These are phyloP conservation scores for Notodonta ziczac DNA, from an alignment of 2,888 invertebrate species.

Conservation along the genomic window DNA sequence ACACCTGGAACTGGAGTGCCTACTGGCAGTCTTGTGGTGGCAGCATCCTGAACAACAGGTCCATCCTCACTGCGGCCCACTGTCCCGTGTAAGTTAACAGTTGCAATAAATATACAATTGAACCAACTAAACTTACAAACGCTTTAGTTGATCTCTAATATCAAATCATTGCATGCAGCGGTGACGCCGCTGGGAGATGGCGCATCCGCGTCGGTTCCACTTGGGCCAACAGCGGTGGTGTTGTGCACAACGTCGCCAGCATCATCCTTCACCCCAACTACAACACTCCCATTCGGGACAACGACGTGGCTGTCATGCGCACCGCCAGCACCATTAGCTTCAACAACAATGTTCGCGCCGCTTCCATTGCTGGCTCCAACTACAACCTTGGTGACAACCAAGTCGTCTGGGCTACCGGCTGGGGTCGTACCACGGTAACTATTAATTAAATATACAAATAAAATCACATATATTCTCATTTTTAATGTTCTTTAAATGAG, in stretches of 20 bases:
- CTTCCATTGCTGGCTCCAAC: constrained; percentile 40
- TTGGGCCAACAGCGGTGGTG: constrained; percentile 49
- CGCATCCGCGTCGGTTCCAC: constrained; percentile 48
- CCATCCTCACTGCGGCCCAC: constrained; percentile 55
- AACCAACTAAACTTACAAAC: background rate
- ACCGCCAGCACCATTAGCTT: constrained; percentile 1
- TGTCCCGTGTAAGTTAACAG: constrained; percentile 47
- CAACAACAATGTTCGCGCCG: constrained; percentile 12
- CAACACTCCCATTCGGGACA: constrained; percentile 31
- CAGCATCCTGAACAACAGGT: constrained; percentile 46
- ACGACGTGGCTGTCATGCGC: constrained; percentile 49
- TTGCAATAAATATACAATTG: background rate
- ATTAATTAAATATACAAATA: no score
- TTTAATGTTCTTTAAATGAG: no score
- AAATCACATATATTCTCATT: no score
- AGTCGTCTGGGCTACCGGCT: constrained; percentile 60
- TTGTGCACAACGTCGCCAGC: constrained; percentile 23
- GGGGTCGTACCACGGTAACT: constrained; percentile 55
- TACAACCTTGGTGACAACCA: constrained; percentile 53
- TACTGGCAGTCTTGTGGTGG: constrained; percentile 51
- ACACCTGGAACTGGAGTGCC: constrained; percentile 20
- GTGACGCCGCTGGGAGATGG: constrained; percentile 36
- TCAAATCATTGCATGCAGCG: constrained; percentile 31
- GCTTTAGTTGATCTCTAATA: background rate
- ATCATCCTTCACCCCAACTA: constrained; percentile 43